Evolutionary conservation across 2,888 invertebrate genomes (phyloP).

Genomic region (Hydriomena furcata): DNA sequence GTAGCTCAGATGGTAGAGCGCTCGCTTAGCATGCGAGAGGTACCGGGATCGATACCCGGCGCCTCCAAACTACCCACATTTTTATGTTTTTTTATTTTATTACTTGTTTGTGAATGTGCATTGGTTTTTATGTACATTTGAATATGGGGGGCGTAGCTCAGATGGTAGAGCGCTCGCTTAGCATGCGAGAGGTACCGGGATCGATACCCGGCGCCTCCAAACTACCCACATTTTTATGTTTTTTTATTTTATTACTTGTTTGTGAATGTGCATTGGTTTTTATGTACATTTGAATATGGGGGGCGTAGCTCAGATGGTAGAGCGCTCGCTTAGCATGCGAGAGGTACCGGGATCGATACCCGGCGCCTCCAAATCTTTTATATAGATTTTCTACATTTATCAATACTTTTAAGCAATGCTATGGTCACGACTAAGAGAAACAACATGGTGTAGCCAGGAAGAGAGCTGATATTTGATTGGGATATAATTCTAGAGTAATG

Average conservation of each 20-base stretch:
- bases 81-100: neutral
- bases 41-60: constrained; percentile 84
- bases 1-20: constrained; percentile 84
- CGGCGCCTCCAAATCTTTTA: constrained; percentile 48
- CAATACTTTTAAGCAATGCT: too few relatives aligned
- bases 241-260: neutral
- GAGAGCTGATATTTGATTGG: too few relatives aligned
- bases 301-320: constrained; percentile 72
- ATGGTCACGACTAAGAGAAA: too few relatives aligned
- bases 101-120: too few relatives aligned
- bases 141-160: constrained; percentile 42
- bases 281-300: neutral
- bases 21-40: constrained; percentile 84
- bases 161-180: constrained; percentile 85
- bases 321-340: constrained; percentile 84
- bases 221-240: constrained; percentile 16
- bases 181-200: constrained; percentile 83
- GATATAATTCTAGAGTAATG: too few relatives aligned
- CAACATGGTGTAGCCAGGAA: too few relatives aligned
- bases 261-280: too few relatives aligned
- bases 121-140: too few relatives aligned
- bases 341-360: constrained; percentile 76
- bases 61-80: constrained; percentile 61
- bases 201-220: constrained; percentile 59
- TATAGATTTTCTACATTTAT: too few relatives aligned